A percentile compares a stretch with the other conserved stretches of the same genome.
Evolutionary conservation across 2,113 vertebrate species (phyloP).

Genomic region (Phainopepla nitens): DNA sequence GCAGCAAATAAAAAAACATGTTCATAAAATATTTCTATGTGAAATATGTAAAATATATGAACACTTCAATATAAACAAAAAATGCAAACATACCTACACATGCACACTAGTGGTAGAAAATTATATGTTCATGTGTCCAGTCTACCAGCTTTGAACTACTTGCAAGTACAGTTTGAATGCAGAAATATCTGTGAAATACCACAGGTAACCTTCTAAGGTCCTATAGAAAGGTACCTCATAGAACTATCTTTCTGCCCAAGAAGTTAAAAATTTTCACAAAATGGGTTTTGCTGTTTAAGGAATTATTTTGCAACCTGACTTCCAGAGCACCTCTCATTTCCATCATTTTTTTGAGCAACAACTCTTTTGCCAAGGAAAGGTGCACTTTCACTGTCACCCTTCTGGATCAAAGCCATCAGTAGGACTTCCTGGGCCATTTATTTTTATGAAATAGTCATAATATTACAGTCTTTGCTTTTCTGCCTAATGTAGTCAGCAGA

Average conservation of each 20-base stretch:
- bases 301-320: not conserved
- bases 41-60: not conserved
- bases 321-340: not conserved
- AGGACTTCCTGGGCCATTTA: not conserved
- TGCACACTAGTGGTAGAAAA: not conserved
- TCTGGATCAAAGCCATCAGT: not conserved
- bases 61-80: not conserved
- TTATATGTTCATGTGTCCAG: not conserved
- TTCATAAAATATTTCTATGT: not conserved
- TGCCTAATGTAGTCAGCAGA: not conserved
- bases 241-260: not conserved
- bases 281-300: not conserved
- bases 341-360: fast-evolving
- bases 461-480: not conserved
- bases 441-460: not conserved
- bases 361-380: not conserved
- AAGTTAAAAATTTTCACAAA: not conserved
- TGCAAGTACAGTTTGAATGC: not conserved
- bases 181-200: not conserved
- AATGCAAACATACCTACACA: not conserved
- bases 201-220: not conserved
- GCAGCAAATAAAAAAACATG: not conserved
- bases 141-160: not conserved
- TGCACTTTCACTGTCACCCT: not conserved
- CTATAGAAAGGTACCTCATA: not conserved